Conservation (phyloP, 1,140 invertebrate genomes). For the Euglossa dilemma region DNA sequence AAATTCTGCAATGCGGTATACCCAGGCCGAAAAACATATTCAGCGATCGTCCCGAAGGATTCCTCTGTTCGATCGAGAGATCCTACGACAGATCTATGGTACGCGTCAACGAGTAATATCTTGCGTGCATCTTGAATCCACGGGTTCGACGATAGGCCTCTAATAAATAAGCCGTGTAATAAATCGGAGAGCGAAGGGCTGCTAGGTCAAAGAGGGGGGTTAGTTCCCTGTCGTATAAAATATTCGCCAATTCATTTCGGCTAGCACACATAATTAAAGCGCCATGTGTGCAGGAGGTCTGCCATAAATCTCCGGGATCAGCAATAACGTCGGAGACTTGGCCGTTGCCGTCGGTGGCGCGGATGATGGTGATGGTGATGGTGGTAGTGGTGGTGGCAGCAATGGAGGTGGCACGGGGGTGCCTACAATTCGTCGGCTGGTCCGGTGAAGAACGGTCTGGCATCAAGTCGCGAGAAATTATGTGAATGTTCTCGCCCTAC, state of each 20-base stretch:
- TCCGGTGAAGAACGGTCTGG: slow-evolving; percentile 74
- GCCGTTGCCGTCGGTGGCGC: slow-evolving; percentile 61
- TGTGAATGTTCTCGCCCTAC: slow-evolving; percentile 71
- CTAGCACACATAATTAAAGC: slow-evolving; percentile 80
- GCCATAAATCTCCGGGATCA: slow-evolving; percentile 80
- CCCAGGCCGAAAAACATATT: not conserved
- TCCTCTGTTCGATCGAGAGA: not conserved
- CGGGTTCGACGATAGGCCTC: slow-evolving; percentile 2
- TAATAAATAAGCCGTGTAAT: slow-evolving; percentile 66
- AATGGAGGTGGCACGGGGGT: slow-evolving; percentile 56
- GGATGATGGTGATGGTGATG: slow-evolving; percentile 68
- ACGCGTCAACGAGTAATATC: not conserved
- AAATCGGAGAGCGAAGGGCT: slow-evolving; percentile 48
- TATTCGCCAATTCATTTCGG: slow-evolving; percentile 80
- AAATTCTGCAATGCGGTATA: slow-evolving; percentile 18
- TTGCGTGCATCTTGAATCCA: not conserved
- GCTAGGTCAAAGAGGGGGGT: slow-evolving; percentile 31
- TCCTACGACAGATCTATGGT: not conserved
- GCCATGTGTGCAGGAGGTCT: slow-evolving; percentile 79
- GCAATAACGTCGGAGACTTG: slow-evolving; percentile 80
- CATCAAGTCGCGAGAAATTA: slow-evolving; percentile 79
- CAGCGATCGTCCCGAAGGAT: not conserved
- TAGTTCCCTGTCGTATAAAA: slow-evolving; percentile 74
- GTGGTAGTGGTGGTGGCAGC: slow-evolving; percentile 50
- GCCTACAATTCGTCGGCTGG: slow-evolving; percentile 75